A percentile compares a stretch with the other conserved stretches of the same genome.
Conservation (phyloP, 53 echinoderm and acorn worm species). For the Apostichopus leukothele region DNA sequence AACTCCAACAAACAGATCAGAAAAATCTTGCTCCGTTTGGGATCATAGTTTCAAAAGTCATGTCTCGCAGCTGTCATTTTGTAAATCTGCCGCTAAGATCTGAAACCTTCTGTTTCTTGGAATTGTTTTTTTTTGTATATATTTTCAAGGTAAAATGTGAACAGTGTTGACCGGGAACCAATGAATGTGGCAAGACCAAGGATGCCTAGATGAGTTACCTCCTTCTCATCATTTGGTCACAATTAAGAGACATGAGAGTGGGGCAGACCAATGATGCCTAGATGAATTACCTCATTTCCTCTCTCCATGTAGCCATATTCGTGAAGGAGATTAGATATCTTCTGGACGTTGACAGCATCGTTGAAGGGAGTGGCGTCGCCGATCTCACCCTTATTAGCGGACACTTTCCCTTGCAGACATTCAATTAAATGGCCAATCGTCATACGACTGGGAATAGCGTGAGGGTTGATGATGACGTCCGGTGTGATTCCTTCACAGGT, state of each 20-base stretch:
- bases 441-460: conserved; percentile 99
- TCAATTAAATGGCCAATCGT: conserved; percentile 98
- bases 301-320: conserved; percentile 95
- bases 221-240: neutral
- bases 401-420: conserved; percentile 97
- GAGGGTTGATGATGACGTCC: conserved; percentile 97
- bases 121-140: too few relatives aligned
- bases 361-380: conserved; percentile 98
- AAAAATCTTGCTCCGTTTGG: too few relatives aligned
- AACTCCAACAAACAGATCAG: too few relatives aligned
- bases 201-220: conserved; percentile 54
- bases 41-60: too few relatives aligned
- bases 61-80: too few relatives aligned
- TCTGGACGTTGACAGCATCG: conserved; percentile 95
- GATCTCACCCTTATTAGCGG: conserved; percentile 96
- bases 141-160: too few relatives aligned
- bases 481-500: conserved; percentile 91
- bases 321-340: conserved; percentile 88
- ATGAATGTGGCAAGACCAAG: too few relatives aligned
- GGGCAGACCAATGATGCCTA: neutral
- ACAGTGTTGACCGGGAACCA: too few relatives aligned
- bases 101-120: too few relatives aligned
- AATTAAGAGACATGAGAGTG: neutral
- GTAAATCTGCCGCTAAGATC: too few relatives aligned
- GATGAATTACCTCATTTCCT: conserved; percentile 80